Conservation (phyloP, 2,888 invertebrate genomes). For the Ophion ellenae region DNA sequence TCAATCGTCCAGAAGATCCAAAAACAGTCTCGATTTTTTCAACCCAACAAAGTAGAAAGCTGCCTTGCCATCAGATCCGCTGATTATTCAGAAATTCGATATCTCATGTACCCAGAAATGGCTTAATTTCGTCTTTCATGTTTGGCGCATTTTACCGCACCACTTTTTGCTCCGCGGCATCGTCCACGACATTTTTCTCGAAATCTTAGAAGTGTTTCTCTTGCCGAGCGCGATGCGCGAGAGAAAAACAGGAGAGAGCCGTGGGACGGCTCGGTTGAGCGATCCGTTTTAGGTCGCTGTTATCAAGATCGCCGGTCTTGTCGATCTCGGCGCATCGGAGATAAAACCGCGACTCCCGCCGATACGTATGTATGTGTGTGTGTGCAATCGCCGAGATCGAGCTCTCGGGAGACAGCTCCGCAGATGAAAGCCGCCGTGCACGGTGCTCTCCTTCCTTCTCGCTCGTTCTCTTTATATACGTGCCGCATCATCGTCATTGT, state of each 20-base stretch:
- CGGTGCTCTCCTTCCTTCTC: constrained; percentile 53
- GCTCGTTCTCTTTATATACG: constrained; percentile 43
- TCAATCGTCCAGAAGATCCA: no score
- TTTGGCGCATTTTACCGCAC: neutral
- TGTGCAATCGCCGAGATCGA: constrained; percentile 55
- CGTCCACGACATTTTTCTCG: neutral
- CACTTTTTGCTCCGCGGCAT: neutral
- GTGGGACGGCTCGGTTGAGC: constrained; percentile 28
- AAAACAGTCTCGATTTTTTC: neutral
- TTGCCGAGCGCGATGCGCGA: neutral
- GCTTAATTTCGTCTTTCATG: neutral
- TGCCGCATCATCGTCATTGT: constrained; percentile 60
- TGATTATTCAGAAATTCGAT: neutral
- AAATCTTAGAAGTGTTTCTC: constrained; percentile 12
- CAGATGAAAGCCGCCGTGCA: constrained; percentile 64
- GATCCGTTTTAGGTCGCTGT: constrained; percentile 58
- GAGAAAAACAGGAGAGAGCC: constrained; percentile 15
- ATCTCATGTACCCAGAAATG: neutral
- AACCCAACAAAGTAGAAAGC: neutral
- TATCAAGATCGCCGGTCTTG: constrained; percentile 66
- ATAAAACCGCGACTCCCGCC: constrained; percentile 55
- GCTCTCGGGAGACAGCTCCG: constrained; percentile 61
- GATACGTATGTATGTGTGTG: constrained; percentile 22
- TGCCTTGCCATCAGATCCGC: neutral
- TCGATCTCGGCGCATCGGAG: constrained; percentile 62